A percentile compares a stretch with the other conserved stretches of the same genome.
Evolutionary conservation across 1,140 invertebrate species (phyloP).

Genomic region (Scaptomyza montana): DNA sequence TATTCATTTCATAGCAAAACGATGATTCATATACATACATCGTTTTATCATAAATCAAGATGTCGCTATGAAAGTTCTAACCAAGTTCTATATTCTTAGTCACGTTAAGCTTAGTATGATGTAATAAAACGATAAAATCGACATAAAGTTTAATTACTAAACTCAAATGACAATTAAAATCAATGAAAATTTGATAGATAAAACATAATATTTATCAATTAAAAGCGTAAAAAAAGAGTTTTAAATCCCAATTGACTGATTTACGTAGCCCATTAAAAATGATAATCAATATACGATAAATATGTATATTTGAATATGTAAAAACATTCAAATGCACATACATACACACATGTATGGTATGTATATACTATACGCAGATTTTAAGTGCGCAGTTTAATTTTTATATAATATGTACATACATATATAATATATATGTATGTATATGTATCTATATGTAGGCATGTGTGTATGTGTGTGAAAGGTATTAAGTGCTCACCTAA

Average conservation of each 20-base stretch:
- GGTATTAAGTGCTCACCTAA: conserved; percentile 47
- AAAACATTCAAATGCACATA: no score
- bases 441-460: not conserved
- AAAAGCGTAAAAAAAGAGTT: conserved; percentile 1
- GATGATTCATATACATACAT: conserved; percentile 7
- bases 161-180: not conserved
- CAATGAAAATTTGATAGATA: not conserved
- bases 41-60: no score
- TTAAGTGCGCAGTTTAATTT: conserved; percentile 47
- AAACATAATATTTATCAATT: not conserved
- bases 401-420: not conserved
- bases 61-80: no score
- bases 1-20: not conserved
- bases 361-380: conserved; percentile 35
- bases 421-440: not conserved
- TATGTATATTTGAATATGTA: not conserved
- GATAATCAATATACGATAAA: conserved; percentile 10
- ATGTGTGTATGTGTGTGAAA: conserved; percentile 18
- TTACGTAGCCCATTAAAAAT: conserved; percentile 3
- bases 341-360: not conserved
- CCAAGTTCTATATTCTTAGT: not conserved
- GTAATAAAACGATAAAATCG: no score
- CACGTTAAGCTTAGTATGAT: no score
- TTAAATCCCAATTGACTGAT: not conserved
- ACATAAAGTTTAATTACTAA: no score